Percentiles rank a stretch among this genome's conserved stretches.
phyloP scores from a whole-genome alignment of 53 echinoderm and acorn worm species.

The Temnopleurus reevesii region DNA sequence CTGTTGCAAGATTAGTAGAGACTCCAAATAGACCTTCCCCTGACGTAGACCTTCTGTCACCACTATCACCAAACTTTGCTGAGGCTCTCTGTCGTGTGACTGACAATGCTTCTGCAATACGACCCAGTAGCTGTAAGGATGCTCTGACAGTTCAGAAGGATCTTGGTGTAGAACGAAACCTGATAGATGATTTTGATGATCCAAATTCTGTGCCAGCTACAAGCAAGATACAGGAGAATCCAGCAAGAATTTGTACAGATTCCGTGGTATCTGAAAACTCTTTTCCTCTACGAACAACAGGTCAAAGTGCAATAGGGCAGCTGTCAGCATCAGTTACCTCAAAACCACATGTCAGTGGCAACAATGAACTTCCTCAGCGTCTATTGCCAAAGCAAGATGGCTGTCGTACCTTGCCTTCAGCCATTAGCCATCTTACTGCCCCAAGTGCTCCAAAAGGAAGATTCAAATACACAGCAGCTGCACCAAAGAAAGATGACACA shows the following conservation, averaged over 20 bases:
- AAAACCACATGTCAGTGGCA: background rate
- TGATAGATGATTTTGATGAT: background rate
- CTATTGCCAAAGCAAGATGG: background rate
- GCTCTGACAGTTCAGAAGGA: background rate
- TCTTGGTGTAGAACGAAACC: conserved; percentile 23
- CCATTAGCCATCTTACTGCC: background rate
- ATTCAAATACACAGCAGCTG: background rate
- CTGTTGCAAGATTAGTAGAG: background rate
- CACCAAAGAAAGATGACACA: background rate
- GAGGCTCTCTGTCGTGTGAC: conserved; percentile 71
- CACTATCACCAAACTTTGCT: conserved; percentile 79
- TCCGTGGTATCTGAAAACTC: background rate
- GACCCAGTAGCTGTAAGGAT: background rate
- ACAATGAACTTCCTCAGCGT: background rate
- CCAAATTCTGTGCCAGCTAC: background rate
- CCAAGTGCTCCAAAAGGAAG: background rate
- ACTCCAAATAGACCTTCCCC: conserved; percentile 31
- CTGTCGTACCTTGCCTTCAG: background rate
- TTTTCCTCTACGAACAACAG: background rate
- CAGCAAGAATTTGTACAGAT: background rate
- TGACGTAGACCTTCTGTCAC: conserved; percentile 73
- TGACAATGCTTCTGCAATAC: conserved; percentile 61
- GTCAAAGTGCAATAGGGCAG: background rate
- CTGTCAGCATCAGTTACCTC: background rate
- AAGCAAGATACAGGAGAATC: background rate